These are phyloP conservation scores for Scaptomyza hsui DNA, from an alignment of 1,140 invertebrate species.

Conservation along the genomic window DNA sequence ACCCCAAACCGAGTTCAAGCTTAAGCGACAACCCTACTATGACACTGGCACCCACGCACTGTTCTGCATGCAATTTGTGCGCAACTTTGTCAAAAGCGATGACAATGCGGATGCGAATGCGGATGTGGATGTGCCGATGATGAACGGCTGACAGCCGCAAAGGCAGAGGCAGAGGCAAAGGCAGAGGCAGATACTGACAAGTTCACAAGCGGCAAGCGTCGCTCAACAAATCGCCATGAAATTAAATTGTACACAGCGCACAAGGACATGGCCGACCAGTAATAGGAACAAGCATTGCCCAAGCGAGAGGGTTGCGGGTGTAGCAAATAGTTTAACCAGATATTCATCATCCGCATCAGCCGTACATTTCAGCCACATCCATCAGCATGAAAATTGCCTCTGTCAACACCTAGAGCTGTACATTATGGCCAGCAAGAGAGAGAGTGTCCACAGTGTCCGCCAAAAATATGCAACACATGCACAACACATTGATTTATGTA, in stretches of 20 bases:
- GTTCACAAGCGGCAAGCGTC: constrained; percentile 22
- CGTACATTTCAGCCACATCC: constrained; percentile 43
- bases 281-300: not conserved
- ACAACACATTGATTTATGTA: constrained; percentile 9
- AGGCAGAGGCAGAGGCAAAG: constrained; percentile 20
- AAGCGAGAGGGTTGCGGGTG: constrained; percentile 8
- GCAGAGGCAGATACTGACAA: constrained; percentile 11
- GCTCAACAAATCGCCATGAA: constrained; percentile 73
- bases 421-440: constrained; percentile 1
- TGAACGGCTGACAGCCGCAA: constrained; percentile 70
- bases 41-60: constrained; percentile 45
- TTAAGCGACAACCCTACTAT: constrained; percentile 55
- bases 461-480: constrained; percentile 18
- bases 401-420: constrained; percentile 63
- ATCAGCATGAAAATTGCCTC: constrained; percentile 62
- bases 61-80: constrained; percentile 74
- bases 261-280: constrained; percentile 38
- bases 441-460: not conserved
- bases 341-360: constrained; percentile 68
- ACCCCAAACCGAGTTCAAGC: constrained; percentile 17
- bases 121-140: constrained; percentile 43
- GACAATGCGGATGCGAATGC: constrained; percentile 49
- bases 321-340: constrained; percentile 77
- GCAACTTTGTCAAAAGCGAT: constrained; percentile 49
- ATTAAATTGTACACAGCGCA: constrained; percentile 69